Evolutionary conservation across 2,888 invertebrate genomes (phyloP).

Genomic region (Himalopsyche tibetana): DNA sequence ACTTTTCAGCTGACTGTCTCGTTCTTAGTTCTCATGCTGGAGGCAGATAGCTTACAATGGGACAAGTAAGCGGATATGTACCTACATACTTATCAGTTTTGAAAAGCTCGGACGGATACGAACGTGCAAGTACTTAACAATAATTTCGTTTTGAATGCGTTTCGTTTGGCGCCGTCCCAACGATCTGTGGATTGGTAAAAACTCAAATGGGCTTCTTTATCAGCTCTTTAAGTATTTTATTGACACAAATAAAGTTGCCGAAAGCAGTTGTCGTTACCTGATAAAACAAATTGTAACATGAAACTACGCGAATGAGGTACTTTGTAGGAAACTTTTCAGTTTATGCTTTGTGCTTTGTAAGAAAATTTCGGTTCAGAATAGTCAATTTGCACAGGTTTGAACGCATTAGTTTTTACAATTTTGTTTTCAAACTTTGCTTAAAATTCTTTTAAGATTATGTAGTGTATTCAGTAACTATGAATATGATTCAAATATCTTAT

Average conservation of each 20-base stretch:
- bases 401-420: conserved; percentile 1
- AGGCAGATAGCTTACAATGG: conserved; percentile 27
- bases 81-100: conserved; percentile 15
- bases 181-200: conserved; percentile 36
- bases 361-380: neutral
- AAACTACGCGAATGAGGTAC: conserved; percentile 28
- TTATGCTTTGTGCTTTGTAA: neutral
- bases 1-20: conserved; percentile 35
- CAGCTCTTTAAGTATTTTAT: conserved; percentile 31
- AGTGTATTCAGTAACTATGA: too few species aligned
- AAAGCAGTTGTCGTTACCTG: conserved; percentile 42
- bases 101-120: conserved; percentile 16
- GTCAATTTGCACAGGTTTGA: conserved; percentile 5
- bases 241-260: conserved; percentile 24
- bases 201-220: conserved; percentile 12
- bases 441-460: too few species aligned
- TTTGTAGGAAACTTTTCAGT: conserved; percentile 17
- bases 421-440: neutral
- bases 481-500: too few species aligned
- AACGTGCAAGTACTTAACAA: conserved; percentile 31
- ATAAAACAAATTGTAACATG: conserved; percentile 14
- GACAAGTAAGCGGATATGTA: neutral
- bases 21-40: conserved; percentile 3
- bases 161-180: conserved; percentile 4
- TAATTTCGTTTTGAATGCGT: conserved; percentile 38